Percentiles rank a stretch among this genome's conserved stretches.
Conservation (phyloP, 2,113 vertebrate genomes). For the Malurus cyaneus region DNA sequence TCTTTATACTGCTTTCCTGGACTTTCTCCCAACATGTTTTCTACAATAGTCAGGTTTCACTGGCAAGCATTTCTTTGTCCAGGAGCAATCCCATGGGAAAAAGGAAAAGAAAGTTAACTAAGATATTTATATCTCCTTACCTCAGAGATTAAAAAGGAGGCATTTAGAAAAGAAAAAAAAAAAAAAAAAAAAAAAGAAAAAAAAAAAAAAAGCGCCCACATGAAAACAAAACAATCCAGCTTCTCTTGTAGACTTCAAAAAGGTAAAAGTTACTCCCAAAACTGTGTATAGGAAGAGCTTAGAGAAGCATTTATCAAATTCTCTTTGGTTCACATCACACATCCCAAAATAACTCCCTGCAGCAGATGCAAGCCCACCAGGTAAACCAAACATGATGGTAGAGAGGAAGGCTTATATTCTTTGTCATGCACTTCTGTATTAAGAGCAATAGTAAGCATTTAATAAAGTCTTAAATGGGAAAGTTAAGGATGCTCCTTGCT, state of each 20-base stretch:
- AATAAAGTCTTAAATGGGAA: background rate
- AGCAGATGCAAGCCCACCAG: background rate
- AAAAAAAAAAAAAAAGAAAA: background rate
- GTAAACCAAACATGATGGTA: background rate
- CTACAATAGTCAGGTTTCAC: background rate
- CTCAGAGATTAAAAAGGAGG: background rate
- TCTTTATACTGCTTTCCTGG: background rate
- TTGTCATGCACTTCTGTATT: background rate
- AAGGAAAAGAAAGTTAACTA: background rate
- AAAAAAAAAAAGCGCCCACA: fast-evolving
- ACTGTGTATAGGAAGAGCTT: background rate
- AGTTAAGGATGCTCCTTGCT: background rate
- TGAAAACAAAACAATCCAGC: background rate
- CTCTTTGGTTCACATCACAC: background rate
- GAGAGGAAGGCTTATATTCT: background rate
- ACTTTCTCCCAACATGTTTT: background rate
- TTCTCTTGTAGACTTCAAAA: background rate
- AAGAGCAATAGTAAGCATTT: background rate
- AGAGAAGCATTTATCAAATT: background rate
- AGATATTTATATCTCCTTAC: background rate
- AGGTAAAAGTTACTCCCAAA: background rate
- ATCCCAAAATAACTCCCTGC: background rate
- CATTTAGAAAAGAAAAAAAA: background rate
- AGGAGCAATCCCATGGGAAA: background rate
- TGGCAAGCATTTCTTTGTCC: background rate